These are phyloP conservation scores for Microchrysa polita DNA, from an alignment of 2,888 invertebrate species.

Conservation along the genomic window DNA sequence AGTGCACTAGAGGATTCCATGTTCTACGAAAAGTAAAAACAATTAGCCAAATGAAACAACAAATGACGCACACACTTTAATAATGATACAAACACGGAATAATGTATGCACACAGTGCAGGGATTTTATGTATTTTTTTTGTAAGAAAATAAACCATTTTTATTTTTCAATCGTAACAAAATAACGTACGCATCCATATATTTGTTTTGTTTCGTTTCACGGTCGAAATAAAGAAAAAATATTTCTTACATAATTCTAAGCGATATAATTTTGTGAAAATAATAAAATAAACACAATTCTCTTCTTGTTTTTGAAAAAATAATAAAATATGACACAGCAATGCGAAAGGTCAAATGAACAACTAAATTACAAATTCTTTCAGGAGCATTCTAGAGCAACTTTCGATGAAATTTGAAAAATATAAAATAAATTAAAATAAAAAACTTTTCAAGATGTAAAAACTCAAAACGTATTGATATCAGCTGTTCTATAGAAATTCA, in stretches of 20 bases:
- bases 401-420: too few relatives aligned
- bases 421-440: background rate
- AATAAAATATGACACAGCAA: background rate
- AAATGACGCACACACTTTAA: background rate
- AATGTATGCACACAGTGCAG: background rate
- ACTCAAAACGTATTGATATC: background rate
- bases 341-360: too few relatives aligned
- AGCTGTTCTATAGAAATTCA: background rate
- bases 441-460: background rate
- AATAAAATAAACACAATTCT: background rate
- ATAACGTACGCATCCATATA: background rate
- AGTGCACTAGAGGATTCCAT: background rate
- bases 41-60: background rate
- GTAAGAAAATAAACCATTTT: conserved; percentile 14
- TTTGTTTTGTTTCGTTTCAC: background rate
- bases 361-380: background rate
- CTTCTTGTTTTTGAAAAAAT: too few relatives aligned
- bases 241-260: background rate
- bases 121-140: too few relatives aligned
- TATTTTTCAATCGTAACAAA: background rate
- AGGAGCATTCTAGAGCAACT: background rate
- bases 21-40: background rate
- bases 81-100: background rate
- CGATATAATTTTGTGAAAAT: background rate
- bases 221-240: conserved; percentile 1